Base-by-base conservation (phyloP, 2,888 invertebrate species). In the Rhagium mordax region DNA sequence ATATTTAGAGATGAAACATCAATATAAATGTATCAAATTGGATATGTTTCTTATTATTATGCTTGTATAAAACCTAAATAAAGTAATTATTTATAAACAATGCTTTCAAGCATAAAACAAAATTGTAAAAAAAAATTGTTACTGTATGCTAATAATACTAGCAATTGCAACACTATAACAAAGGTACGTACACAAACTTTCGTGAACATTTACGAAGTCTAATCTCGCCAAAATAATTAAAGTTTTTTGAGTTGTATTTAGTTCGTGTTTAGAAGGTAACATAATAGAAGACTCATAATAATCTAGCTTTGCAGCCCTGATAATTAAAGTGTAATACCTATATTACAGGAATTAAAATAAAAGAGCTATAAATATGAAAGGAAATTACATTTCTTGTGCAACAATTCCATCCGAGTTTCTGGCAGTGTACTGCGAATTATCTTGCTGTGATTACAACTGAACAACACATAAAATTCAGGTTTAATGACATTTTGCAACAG, bases 401-500 rank as follows among this genome's bases (percentile, higher is more conserved):
- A 79, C 77, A 79, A 79, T 79, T 78, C 73, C 71, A 75, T 77
- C 72, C 75, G 72, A 74, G 74, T 70, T 70, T 62, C 75, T 61
- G 74, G 78, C 74, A 80, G 78, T 78, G 79, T 78, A 78, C 74
- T 79, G 82, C 81, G 81, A 84, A 84, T 84, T 84, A 84, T 82
- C 81, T 81, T 78, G 81, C 81, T 72, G 83, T 83, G 83, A 84
- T 84, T 84, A 84, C 82, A 83, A 82, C 81, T 78, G 81, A 84
- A 84, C 83, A 84, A 83, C 82, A 82, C 82, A 83, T 83, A 82
- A 83, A 84, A 84, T 81, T 82, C 83, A 81, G 82, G 81, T 84
- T 83, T 84, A 84, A 84, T 83, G 84, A 84, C 82, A 80, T 84
- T 82, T 82, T 78, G 83, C 82, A 83, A 79, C 84, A 84, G 82